phyloP scores from a whole-genome alignment of 2,797 vertebrate species.

The Eupleurogrammus muticus region DNA sequence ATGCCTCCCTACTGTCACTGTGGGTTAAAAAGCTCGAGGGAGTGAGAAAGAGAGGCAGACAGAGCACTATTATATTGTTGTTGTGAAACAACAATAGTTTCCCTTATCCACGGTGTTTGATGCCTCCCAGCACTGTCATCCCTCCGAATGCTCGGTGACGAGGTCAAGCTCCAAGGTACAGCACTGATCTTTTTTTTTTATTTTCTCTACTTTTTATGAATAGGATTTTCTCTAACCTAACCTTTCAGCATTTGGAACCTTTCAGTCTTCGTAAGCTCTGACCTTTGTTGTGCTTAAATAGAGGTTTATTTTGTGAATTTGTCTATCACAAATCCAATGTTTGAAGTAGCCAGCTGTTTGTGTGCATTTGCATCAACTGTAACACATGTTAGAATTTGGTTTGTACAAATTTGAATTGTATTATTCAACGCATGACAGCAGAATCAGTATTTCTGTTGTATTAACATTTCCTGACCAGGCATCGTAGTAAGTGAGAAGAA shows the following conservation, averaged over 20 bases:
- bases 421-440: neutral
- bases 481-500: conserved; percentile 58
- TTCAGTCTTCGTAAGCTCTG: conserved; percentile 46
- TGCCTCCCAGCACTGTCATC: conserved; percentile 67
- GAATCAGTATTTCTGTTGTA: neutral
- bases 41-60: conserved; percentile 28
- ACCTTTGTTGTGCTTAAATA: neutral
- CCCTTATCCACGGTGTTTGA: conserved; percentile 70
- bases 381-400: neutral
- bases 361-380: neutral
- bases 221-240: conserved; percentile 25
- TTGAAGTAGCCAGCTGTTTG: neutral
- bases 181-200: conserved; percentile 18
- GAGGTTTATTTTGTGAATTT: neutral
- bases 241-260: conserved; percentile 22
- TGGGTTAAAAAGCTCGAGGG: conserved; percentile 16
- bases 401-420: neutral
- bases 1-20: conserved; percentile 22
- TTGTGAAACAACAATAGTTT: conserved; percentile 74
- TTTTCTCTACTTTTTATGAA: too few species aligned
- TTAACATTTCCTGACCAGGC: conserved; percentile 18
- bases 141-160: conserved; percentile 40
- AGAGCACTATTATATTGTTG: conserved; percentile 63
- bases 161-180: conserved; percentile 46
- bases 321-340: neutral